These are phyloP conservation scores for Nebria ingens DNA, from an alignment of 1,140 invertebrate genomes.

Conservation along the genomic window DNA sequence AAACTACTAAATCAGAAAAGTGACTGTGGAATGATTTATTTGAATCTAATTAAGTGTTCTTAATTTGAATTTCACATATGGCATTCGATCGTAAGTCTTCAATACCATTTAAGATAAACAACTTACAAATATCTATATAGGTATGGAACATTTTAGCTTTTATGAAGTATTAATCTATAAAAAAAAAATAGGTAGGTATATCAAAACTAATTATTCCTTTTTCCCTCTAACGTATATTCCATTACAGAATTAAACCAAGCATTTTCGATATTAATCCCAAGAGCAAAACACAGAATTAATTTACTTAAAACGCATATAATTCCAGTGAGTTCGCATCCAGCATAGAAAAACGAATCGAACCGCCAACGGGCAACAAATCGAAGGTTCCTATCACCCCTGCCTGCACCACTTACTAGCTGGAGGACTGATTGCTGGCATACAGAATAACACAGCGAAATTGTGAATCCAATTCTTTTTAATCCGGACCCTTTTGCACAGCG, in stretches of 20 bases:
- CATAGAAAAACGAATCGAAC: background rate
- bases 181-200: no score
- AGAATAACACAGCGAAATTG: background rate
- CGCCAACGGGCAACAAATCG: background rate
- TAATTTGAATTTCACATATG: no score
- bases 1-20: no score
- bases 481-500: background rate
- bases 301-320: constrained; percentile 8
- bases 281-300: constrained; percentile 8
- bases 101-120: no score
- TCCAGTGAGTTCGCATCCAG: background rate
- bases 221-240: background rate
- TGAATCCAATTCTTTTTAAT: constrained; percentile 4
- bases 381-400: no score
- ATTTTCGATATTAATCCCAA: constrained; percentile 4
- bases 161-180: no score
- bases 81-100: no score
- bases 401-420: no score
- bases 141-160: background rate
- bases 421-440: background rate
- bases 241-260: constrained; percentile 6
- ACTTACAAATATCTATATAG: no score
- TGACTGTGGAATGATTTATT: no score
- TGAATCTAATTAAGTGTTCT: no score
- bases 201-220: no score